A percentile compares a stretch with the other conserved stretches of the same genome.
phyloP scores from a whole-genome alignment of 2,797 vertebrate species.

The Amblyraja radiata region DNA sequence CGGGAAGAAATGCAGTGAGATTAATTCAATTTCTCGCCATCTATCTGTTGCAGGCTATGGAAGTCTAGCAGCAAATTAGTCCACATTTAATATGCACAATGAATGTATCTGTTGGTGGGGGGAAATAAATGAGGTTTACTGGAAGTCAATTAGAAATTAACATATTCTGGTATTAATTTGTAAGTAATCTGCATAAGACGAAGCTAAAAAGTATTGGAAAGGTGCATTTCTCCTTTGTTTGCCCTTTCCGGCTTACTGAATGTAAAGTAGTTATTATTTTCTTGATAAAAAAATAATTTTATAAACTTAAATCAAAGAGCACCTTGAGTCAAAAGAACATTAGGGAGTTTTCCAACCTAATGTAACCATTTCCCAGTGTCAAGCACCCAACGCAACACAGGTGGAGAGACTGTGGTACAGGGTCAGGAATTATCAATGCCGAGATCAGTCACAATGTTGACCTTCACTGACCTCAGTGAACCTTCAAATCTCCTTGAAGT shows the following conservation, averaged over 20 bases:
- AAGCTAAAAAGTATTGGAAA: slow-evolving; percentile 33
- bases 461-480: not conserved
- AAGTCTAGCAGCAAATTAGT: not conserved
- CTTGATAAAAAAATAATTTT: not conserved
- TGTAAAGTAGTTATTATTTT: not conserved
- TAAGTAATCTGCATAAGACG: not conserved
- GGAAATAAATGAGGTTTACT: not conserved
- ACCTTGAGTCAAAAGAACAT: not conserved
- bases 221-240: slow-evolving; percentile 38
- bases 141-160: not conserved
- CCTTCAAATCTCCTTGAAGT: not conserved
- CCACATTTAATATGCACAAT: not conserved
- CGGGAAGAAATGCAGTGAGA: slow-evolving; percentile 11
- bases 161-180: not conserved
- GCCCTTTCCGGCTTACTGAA: not conserved
- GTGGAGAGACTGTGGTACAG: not conserved
- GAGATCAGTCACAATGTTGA: not conserved
- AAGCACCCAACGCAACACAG: not conserved
- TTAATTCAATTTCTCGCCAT: not conserved
- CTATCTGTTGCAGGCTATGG: not conserved
- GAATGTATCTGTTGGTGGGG: not conserved
- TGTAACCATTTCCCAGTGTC: not conserved
- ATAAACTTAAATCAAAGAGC: not conserved
- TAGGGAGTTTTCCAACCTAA: not conserved
- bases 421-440: not conserved